Evolutionary conservation across 2,113 vertebrate species (phyloP).

Genomic region (Xiphophorus hellerii): DNA sequence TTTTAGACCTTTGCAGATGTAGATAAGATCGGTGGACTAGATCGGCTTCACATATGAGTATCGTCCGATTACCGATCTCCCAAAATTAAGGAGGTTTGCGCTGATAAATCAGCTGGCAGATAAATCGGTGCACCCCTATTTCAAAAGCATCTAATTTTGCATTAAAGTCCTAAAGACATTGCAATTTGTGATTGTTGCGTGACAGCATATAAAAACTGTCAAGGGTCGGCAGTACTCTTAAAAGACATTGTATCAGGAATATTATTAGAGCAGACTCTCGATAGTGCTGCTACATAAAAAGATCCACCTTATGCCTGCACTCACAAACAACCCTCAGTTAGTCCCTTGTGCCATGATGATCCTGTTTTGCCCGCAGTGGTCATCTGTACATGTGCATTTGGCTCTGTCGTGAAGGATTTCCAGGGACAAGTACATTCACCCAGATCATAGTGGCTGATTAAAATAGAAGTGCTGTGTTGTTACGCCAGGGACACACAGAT

Average conservation of each 20-base stretch:
- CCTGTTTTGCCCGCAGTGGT: slow-evolving; percentile 57
- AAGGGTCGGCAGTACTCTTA: not conserved
- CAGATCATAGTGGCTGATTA: slow-evolving; percentile 70
- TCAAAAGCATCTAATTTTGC: not conserved
- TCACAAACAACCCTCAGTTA: slow-evolving; percentile 9
- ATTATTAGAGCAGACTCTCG: slow-evolving; percentile 4
- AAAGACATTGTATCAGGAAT: not conserved
- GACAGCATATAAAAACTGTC: not conserved
- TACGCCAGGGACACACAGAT: slow-evolving; percentile 57
- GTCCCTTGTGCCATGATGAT: slow-evolving; percentile 26
- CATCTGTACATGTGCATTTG: slow-evolving; percentile 55
- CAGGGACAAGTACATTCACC: slow-evolving; percentile 71
- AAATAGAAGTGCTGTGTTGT: slow-evolving; percentile 75
- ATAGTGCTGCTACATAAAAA: slow-evolving; percentile 8
- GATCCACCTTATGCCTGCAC: slow-evolving; percentile 27
- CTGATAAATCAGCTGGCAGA: no score
- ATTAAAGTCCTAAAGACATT: not conserved
- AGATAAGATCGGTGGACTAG: no score
- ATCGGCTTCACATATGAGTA: no score
- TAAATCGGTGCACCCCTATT: no score
- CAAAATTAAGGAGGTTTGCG: no score
- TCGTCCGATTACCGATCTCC: no score
- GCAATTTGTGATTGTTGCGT: no score
- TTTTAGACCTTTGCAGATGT: no score
- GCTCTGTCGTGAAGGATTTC: slow-evolving; percentile 69